A percentile compares a stretch with the other conserved stretches of the same genome.
Evolutionary conservation across 1,140 invertebrate genomes (phyloP).

Genomic region (Eubasilissa regina): DNA sequence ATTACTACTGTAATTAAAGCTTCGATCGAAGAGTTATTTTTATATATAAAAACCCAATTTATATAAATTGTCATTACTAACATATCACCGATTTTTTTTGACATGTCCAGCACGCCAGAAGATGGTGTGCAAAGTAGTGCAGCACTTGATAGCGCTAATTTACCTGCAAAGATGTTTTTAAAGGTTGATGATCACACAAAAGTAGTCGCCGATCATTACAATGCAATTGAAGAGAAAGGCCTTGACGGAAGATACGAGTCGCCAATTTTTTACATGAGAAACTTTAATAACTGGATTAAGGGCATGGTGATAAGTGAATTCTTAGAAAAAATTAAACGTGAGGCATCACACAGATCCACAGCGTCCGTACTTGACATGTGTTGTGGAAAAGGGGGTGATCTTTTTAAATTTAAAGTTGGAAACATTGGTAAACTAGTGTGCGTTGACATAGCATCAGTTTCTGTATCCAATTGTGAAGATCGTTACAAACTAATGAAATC

Average conservation of each 20-base stretch:
- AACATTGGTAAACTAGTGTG: constrained; percentile 91
- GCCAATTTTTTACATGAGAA: constrained; percentile 93
- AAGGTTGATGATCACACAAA: constrained; percentile 67
- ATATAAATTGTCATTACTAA: no score
- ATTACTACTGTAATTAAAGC: no score
- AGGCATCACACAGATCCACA: constrained; percentile 73
- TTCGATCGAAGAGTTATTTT: no score
- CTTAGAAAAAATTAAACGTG: constrained; percentile 63
- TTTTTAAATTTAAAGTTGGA: constrained; percentile 94
- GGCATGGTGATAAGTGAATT: constrained; percentile 87
- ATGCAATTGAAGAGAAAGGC: constrained; percentile 87
- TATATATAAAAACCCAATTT: no score
- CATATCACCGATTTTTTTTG: background rate
- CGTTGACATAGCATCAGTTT: constrained; percentile 94
- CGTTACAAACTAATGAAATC: constrained; percentile 77
- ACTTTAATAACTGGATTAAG: constrained; percentile 99
- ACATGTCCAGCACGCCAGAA: constrained; percentile 24
- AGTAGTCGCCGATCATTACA: constrained; percentile 90
- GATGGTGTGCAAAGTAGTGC: background rate
- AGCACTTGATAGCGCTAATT: background rate
- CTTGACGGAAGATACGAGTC: constrained; percentile 86
- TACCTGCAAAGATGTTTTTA: background rate
- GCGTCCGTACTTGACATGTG: constrained; percentile 83
- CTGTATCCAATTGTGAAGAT: constrained; percentile 88
- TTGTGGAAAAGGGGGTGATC: constrained; percentile 97